These are phyloP conservation scores for Vollenhovia emeryi DNA, from an alignment of 1,140 invertebrate genomes.

Conservation along the genomic window DNA sequence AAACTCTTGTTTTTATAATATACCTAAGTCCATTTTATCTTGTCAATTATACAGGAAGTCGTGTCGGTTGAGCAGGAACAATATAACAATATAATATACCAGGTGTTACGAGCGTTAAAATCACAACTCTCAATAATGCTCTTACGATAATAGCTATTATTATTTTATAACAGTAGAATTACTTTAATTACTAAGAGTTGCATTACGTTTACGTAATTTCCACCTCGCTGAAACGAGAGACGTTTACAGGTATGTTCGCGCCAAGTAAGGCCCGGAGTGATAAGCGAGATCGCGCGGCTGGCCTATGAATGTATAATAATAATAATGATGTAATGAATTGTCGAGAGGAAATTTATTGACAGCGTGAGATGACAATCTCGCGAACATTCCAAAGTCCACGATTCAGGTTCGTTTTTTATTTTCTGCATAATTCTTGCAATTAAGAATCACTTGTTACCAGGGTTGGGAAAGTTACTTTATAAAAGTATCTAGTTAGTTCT, in stretches of 20 bases:
- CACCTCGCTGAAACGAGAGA: slow-evolving; percentile 5
- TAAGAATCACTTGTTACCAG: too few species aligned
- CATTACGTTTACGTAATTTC: not conserved
- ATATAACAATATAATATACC: too few species aligned
- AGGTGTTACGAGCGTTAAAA: not conserved
- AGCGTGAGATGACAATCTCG: not conserved
- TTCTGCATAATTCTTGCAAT: not conserved
- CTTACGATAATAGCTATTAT: not conserved
- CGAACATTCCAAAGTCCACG: not conserved
- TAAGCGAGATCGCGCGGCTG: not conserved
- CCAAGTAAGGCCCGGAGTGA: too few species aligned
- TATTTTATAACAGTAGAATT: not conserved
- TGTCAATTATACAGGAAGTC: not conserved
- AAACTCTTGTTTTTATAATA: not conserved
- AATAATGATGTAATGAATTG: too few species aligned
- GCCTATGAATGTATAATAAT: not conserved
- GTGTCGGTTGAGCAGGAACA: not conserved
- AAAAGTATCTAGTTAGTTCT: too few species aligned
- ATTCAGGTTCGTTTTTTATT: not conserved
- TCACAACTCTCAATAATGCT: not conserved
- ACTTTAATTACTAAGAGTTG: not conserved
- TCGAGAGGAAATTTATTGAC: not conserved
- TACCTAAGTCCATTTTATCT: not conserved
- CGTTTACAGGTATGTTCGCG: not conserved
- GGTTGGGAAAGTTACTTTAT: too few species aligned